Evolutionary conservation across 2,113 vertebrate genomes (phyloP).

Genomic region (Formicarius rufipectus): DNA sequence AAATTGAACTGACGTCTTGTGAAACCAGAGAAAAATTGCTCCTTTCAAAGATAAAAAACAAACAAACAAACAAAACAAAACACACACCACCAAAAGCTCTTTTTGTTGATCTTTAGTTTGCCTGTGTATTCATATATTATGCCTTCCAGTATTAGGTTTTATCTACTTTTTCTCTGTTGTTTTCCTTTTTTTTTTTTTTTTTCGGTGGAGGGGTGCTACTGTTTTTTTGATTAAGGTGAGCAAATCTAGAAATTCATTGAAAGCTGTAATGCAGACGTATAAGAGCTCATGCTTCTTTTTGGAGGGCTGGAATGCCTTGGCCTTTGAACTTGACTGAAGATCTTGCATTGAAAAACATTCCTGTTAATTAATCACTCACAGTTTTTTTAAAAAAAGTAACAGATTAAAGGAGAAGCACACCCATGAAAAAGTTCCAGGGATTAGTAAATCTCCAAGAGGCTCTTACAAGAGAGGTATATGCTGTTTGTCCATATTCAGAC

Average conservation of each 20-base stretch:
- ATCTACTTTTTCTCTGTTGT: not conserved
- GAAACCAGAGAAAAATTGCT: not conserved
- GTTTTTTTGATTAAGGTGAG: not conserved
- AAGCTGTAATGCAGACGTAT: not conserved
- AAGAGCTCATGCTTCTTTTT: not conserved
- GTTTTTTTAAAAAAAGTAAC: not conserved
- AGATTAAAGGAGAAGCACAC: not conserved
- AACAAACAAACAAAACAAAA: too few relatives aligned
- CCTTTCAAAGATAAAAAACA: not conserved
- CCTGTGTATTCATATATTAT: not conserved
- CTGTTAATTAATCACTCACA: not conserved
- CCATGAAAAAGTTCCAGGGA: not conserved
- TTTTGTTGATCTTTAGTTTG: not conserved
- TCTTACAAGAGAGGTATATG: not conserved
- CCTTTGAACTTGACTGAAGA: slow-evolving; percentile 13
- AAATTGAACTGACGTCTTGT: not conserved
- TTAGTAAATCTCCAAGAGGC: not conserved
- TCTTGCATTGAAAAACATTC: not conserved
- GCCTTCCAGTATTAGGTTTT: not conserved
- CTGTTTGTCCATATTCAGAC: not conserved
- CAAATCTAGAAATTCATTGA: not conserved
- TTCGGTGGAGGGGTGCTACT: too few relatives aligned
- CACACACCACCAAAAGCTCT: accelerated
- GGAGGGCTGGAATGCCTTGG: not conserved
- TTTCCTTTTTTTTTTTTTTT: too few relatives aligned